phyloP scores from a whole-genome alignment of 2,797 vertebrate species.

The Coranthus polyacanthus region DNA sequence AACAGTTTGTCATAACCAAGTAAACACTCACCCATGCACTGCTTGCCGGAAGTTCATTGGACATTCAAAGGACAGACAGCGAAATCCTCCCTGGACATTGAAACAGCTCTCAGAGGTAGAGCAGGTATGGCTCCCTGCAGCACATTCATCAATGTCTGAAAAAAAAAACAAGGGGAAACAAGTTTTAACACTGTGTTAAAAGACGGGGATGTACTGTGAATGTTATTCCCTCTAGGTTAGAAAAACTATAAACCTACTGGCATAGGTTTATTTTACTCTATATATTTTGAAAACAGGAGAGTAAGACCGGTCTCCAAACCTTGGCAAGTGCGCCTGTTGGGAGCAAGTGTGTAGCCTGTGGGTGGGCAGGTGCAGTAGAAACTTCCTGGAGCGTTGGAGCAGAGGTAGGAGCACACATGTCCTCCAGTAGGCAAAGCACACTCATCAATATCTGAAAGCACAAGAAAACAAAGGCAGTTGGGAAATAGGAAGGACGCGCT shows the following conservation, averaged over 20 bases:
- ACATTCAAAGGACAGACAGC: conserved; percentile 90
- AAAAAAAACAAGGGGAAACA: conserved; percentile 16
- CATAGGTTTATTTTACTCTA: too few relatives aligned
- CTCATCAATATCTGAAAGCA: conserved; percentile 91
- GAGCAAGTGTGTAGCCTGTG: conserved; percentile 86
- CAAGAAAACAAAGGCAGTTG: not conserved
- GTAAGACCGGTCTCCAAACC: conserved; percentile 75
- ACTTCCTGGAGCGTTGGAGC: conserved; percentile 90
- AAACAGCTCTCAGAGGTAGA: conserved; percentile 89
- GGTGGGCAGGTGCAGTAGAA: conserved; percentile 92
- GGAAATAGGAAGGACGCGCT: too few relatives aligned
- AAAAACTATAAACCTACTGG: too few relatives aligned
- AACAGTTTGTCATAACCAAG: not conserved
- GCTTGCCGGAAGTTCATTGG: conserved; percentile 88
- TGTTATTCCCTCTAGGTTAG: too few relatives aligned
- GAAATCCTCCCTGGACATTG: conserved; percentile 92
- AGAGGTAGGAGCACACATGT: conserved; percentile 91
- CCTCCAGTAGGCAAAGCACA: conserved; percentile 90
- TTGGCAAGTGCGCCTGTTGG: conserved; percentile 91
- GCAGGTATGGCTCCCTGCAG: conserved; percentile 89
- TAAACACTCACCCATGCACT: conserved; percentile 86
- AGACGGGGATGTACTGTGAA: too few relatives aligned
- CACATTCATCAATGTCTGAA: conserved; percentile 94
- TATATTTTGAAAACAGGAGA: not conserved
- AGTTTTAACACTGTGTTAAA: not conserved